Evolutionary conservation across 2,113 vertebrate genomes (phyloP).

Genomic region (Xiphophorus couchianus): DNA sequence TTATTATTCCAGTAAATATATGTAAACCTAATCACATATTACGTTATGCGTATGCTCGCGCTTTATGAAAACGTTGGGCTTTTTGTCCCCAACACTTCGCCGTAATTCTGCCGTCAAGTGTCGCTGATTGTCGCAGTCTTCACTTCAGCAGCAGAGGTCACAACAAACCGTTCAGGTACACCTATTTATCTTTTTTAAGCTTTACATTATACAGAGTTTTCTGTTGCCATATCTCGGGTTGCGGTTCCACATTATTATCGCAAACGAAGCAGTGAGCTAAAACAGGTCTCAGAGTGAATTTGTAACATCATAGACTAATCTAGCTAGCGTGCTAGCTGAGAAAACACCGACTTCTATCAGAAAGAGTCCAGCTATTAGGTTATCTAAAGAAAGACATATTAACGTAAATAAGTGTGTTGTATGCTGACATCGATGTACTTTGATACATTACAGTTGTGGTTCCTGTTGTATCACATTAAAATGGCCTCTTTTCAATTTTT

Average conservation of each 20-base stretch:
- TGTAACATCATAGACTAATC: not conserved
- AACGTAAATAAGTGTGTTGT: no score
- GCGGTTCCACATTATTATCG: accelerated
- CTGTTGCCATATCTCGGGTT: not conserved
- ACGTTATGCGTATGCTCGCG: not conserved
- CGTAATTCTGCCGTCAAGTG: constrained; percentile 44
- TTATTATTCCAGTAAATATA: not conserved
- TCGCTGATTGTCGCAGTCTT: constrained; percentile 10
- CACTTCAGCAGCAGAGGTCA: constrained; percentile 67
- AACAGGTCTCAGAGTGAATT: not conserved
- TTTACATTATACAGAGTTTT: accelerated
- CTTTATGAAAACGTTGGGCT: not conserved
- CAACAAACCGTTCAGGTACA: constrained; percentile 60
- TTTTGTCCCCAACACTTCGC: constrained; percentile 29
- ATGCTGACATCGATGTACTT: no score
- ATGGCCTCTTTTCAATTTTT: no score
- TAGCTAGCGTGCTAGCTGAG: not conserved
- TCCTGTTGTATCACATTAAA: no score
- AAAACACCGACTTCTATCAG: not conserved
- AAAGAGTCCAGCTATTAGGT: not conserved
- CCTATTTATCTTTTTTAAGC: not conserved
- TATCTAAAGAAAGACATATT: not conserved
- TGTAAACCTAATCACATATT: not conserved
- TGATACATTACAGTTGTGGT: no score
- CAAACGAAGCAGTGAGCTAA: not conserved